Evolutionary conservation across 2,113 vertebrate species (phyloP).

Genomic region (Cottus gobio): DNA sequence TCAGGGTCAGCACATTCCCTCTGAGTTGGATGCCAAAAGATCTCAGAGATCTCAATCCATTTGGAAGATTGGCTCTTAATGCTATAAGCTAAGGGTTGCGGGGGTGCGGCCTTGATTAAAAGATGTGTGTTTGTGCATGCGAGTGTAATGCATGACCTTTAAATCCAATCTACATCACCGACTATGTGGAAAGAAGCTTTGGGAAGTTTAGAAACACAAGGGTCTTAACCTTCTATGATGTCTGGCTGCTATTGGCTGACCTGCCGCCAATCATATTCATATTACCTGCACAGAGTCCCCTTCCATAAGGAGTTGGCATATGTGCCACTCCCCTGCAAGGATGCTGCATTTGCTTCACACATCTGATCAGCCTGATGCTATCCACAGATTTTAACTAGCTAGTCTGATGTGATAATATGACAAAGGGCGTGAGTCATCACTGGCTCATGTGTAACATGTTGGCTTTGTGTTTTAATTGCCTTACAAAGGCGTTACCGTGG

Average conservation of each 20-base stretch:
- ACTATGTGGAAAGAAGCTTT: conserved; percentile 54
- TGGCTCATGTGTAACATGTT: conserved; percentile 27
- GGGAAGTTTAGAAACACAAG: conserved; percentile 38
- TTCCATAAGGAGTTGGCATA: conserved; percentile 26
- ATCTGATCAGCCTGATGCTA: conserved; percentile 9
- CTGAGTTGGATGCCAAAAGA: conserved; percentile 53
- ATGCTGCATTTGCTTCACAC: conserved; percentile 19
- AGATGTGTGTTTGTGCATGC: conserved; percentile 34
- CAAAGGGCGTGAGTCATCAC: conserved; percentile 55
- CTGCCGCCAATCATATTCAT: conserved; percentile 1
- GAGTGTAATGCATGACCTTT: conserved; percentile 64
- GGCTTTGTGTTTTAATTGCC: conserved; percentile 33
- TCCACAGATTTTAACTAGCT: conserved; percentile 3
- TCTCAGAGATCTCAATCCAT: conserved; percentile 65
- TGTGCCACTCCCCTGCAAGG: conserved; percentile 65
- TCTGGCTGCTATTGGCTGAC: conserved; percentile 13
- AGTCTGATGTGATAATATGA: conserved; percentile 35
- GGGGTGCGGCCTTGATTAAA: conserved; percentile 42
- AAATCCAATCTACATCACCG: conserved; percentile 67
- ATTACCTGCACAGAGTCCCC: conserved; percentile 17
- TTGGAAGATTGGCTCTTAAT: conserved; percentile 74
- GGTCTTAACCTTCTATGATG: conserved; percentile 25
- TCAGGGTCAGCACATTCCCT: conserved; percentile 65
- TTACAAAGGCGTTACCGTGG: conserved; percentile 61
- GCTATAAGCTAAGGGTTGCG: conserved; percentile 50